Base-by-base conservation (phyloP, 2,113 vertebrate genomes). In the Myanophis thanlyinensis region DNA sequence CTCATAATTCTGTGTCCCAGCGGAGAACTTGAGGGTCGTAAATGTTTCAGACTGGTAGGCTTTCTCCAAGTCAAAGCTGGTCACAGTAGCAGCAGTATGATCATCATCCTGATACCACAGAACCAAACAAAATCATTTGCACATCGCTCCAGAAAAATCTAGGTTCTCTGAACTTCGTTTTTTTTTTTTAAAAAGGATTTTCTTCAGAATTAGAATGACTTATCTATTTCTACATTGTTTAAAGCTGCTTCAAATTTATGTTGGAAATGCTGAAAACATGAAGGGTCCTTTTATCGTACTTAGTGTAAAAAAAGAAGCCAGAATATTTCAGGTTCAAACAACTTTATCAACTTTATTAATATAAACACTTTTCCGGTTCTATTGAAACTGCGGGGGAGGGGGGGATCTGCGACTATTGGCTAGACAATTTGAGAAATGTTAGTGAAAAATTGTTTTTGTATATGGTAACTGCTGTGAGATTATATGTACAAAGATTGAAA, bases 21-120 rank as follows among this genome's bases (percentile, higher is more conserved):
- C 98, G 73, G 96, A 96, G 91, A 99, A 98, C 8, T 94, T 93
- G 92, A 99, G 90, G 11, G 96, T 96, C 2, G 97, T 93, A 10
- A 84, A 94, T 20, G 48, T 90, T 95, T 97, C 96, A 0, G 94
- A 93, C 95, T 97, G 89, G 91, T 97, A 99, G 27, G 96, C 97
- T 91, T 98, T 98, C 95, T 99, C 99, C 95, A 99, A 92, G 4
- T 98, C 98, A 1, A 91, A 93, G 23, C 98, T 99, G 7, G 93
- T 96, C 52, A 98, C 62, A 0, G 97, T 98, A 6, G 98, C 97
- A 84, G 96, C 95, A 1, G 56, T 94, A 80, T 98, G 98, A 93
- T 92, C 91, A 87, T 93, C 53, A 87, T 96, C 96, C 99, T 99
- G 94, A 54, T 44, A 93, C 20, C 52, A 3, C 52, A 96, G 93